Percentiles rank a stretch among this genome's conserved stretches.
Evolutionary conservation across 1,140 invertebrate genomes (phyloP).

Genomic region (Mesaphorura yosii): DNA sequence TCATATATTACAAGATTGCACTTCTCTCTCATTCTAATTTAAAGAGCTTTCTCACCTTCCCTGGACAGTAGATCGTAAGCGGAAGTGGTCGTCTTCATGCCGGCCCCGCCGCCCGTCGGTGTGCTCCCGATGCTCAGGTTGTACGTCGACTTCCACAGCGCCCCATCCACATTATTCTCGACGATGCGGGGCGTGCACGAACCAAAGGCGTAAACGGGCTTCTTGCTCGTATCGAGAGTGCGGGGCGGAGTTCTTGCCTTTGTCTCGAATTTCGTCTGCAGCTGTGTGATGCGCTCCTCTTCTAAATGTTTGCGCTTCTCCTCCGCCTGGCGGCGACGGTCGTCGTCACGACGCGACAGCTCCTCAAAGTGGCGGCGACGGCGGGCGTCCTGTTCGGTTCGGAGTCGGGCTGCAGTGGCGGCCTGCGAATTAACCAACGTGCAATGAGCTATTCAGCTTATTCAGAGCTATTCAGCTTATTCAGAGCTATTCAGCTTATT

Average conservation of each 20-base stretch:
- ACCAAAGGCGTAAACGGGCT: conserved; percentile 25
- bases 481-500: too few relatives aligned
- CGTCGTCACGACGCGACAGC: conserved; percentile 26
- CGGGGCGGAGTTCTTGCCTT: neutral
- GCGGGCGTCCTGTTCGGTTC: conserved; percentile 26
- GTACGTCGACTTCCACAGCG: conserved; percentile 30
- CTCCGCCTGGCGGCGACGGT: conserved; percentile 26
- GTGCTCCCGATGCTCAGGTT: conserved; percentile 20
- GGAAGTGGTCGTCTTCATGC: conserved; percentile 16
- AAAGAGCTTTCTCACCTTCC: conserved; percentile 11
- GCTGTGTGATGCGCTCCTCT: conserved; percentile 16
- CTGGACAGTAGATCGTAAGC: conserved; percentile 24
- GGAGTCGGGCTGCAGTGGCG: conserved; percentile 15
- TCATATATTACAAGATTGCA: too few relatives aligned
- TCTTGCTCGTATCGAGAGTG: neutral
- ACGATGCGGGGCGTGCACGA: conserved; percentile 28
- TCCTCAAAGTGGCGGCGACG: conserved; percentile 28
- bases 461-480: too few relatives aligned
- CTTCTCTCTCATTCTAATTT: too few relatives aligned
- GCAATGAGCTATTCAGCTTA: too few relatives aligned
- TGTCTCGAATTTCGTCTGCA: conserved; percentile 23
- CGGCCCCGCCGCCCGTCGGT: conserved; percentile 6
- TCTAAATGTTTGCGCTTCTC: conserved; percentile 23
- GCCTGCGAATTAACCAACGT: conserved; percentile 17
- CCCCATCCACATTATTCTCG: conserved; percentile 29